Percentiles rank a stretch among this genome's conserved stretches.
Conservation (phyloP, 2,113 vertebrate species). For the Seriola dumerili region DNA sequence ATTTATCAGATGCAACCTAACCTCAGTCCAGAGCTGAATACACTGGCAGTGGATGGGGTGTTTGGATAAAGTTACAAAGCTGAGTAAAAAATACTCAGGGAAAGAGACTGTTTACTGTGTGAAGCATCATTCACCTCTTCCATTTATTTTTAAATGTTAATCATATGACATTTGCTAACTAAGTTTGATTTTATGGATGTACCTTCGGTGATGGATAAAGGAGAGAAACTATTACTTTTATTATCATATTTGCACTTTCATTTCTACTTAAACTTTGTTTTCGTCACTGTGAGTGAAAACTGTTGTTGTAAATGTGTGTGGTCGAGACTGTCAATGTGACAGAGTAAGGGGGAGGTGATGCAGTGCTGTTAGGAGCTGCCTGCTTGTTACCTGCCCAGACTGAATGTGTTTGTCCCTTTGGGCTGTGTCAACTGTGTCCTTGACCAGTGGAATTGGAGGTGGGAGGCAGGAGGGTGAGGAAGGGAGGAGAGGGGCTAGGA, state of each 20-base stretch:
- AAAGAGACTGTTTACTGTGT: slow-evolving; percentile 36
- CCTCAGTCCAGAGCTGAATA: slow-evolving; percentile 1
- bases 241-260: slow-evolving; percentile 28
- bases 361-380: neutral
- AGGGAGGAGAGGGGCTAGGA: neutral
- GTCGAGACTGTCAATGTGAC: slow-evolving; percentile 9
- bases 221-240: neutral
- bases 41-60: neutral
- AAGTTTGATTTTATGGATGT: neutral
- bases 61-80: slow-evolving; percentile 54
- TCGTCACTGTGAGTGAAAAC: neutral
- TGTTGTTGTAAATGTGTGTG: neutral
- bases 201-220: slow-evolving; percentile 25
- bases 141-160: slow-evolving; percentile 13
- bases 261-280: slow-evolving; percentile 33
- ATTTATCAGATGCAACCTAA: slow-evolving; percentile 34
- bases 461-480: slow-evolving; percentile 1
- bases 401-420: slow-evolving; percentile 51
- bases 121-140: neutral
- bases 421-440: slow-evolving; percentile 61
- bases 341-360: slow-evolving; percentile 30
- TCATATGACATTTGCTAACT: slow-evolving; percentile 13
- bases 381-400: slow-evolving; percentile 42
- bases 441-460: slow-evolving; percentile 49
- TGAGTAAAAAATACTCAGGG: slow-evolving; percentile 3